Evolutionary conservation across 1,140 invertebrate species (phyloP).

Genomic region (Drosophila pachea): DNA sequence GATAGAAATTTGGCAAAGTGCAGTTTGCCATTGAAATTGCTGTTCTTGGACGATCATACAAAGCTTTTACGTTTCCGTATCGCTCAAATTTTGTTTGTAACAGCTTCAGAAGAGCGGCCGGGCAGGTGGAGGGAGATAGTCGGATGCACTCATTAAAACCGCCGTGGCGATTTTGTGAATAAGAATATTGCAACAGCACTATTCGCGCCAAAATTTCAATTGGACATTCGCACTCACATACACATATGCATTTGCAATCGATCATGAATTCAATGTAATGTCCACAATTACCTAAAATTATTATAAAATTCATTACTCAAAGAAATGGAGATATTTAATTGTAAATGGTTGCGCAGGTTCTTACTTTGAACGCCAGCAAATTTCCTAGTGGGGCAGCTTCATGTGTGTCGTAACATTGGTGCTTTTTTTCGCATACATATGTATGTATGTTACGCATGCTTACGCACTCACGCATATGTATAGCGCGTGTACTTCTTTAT

Average conservation of each 20-base stretch:
- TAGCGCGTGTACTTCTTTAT: conserved; percentile 19
- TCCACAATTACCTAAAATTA: background rate
- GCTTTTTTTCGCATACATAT: background rate
- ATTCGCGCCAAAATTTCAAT: no score
- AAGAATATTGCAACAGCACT: no score
- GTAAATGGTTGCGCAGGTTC: background rate
- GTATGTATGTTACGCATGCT: conserved; percentile 10
- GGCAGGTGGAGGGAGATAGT: no score
- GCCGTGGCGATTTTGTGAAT: no score
- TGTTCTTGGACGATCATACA: conserved; percentile 18
- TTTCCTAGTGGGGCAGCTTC: conserved; percentile 1
- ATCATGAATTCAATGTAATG: no score
- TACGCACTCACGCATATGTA: background rate
- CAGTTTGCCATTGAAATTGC: background rate
- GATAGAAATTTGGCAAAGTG: conserved; percentile 9
- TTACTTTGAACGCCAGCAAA: background rate
- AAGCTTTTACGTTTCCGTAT: conserved; percentile 44
- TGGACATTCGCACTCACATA: no score
- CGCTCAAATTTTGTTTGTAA: background rate
- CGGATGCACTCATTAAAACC: no score
- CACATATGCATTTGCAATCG: no score
- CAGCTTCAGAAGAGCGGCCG: no score
- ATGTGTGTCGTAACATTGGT: conserved; percentile 9
- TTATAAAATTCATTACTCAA: background rate
- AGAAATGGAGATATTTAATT: background rate